Conservation (phyloP, 2,797 vertebrate species). For the Scomberomorus guttatus region DNA sequence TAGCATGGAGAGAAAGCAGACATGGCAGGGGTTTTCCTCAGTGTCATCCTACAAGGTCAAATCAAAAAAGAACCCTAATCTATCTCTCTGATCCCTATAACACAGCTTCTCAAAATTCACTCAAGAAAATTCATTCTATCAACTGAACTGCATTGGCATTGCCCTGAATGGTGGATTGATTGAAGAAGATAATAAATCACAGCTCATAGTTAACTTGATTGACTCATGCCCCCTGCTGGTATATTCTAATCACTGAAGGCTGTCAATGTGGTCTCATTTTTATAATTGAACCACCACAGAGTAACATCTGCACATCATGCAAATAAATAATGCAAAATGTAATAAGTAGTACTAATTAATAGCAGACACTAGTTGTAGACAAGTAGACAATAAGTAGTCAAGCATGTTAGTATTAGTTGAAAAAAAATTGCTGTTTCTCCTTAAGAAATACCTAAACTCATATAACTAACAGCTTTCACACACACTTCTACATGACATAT, state of each 20-base stretch:
- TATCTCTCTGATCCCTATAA: slow-evolving; percentile 25
- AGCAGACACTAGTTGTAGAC: background rate
- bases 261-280: background rate
- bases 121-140: slow-evolving; percentile 14
- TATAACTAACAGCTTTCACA: background rate
- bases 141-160: slow-evolving; percentile 4
- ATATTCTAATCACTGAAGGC: slow-evolving; percentile 11
- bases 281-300: background rate
- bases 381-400: background rate
- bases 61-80: slow-evolving; percentile 40
- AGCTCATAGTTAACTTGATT: slow-evolving; percentile 28
- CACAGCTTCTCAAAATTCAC: slow-evolving; percentile 27
- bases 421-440: background rate
- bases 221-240: slow-evolving; percentile 75
- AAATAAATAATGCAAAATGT: background rate
- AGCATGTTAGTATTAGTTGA: background rate
- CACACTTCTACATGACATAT: background rate
- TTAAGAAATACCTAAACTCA: background rate
- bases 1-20: slow-evolving; percentile 66
- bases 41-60: slow-evolving; percentile 75
- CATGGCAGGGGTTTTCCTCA: slow-evolving; percentile 74
- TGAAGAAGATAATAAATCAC: slow-evolving; percentile 37
- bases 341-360: background rate
- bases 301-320: background rate
- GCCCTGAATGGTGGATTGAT: slow-evolving; percentile 19